Evolutionary conservation across 2,797 vertebrate species (phyloP).

Genomic region (Hyperoplus immaculatus): DNA sequence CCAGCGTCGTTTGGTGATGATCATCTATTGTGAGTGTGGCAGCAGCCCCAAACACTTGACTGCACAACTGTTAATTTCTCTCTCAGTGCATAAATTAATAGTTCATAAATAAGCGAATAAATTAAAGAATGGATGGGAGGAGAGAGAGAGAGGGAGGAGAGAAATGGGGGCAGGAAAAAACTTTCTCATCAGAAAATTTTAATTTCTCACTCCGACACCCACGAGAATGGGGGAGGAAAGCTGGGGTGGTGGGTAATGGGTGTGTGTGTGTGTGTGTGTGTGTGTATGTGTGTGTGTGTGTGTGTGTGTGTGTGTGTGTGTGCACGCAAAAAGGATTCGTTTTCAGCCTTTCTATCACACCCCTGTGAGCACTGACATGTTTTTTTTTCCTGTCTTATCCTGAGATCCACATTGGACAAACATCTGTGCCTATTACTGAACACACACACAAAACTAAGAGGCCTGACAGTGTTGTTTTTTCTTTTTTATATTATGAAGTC

Average conservation of each 20-base stretch:
- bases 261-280: constrained; percentile 40
- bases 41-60: constrained; percentile 76
- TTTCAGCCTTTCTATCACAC: constrained; percentile 71
- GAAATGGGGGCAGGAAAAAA: constrained; percentile 79
- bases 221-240: constrained; percentile 78
- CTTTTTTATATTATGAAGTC: constrained; percentile 14
- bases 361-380: constrained; percentile 69
- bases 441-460: constrained; percentile 35
- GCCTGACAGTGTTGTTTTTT: constrained; percentile 31
- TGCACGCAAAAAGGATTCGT: constrained; percentile 56
- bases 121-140: constrained; percentile 85
- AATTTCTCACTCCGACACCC: constrained; percentile 90
- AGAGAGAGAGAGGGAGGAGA: constrained; percentile 73
- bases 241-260: constrained; percentile 52
- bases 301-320: no score
- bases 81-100: constrained; percentile 84
- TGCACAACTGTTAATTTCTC: constrained; percentile 86
- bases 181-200: constrained; percentile 89
- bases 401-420: constrained; percentile 66
- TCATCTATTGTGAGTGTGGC: constrained; percentile 71
- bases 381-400: constrained; percentile 37
- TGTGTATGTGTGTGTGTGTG: constrained; percentile 46
- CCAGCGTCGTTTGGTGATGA: constrained; percentile 62
- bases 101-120: constrained; percentile 88
- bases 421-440: constrained; percentile 66